Percentiles rank a stretch among this genome's conserved stretches.
These are phyloP conservation scores for Umimayanthus chanpuru DNA, from an alignment of 92 coral and sea anemone species.

Conservation along the genomic window DNA sequence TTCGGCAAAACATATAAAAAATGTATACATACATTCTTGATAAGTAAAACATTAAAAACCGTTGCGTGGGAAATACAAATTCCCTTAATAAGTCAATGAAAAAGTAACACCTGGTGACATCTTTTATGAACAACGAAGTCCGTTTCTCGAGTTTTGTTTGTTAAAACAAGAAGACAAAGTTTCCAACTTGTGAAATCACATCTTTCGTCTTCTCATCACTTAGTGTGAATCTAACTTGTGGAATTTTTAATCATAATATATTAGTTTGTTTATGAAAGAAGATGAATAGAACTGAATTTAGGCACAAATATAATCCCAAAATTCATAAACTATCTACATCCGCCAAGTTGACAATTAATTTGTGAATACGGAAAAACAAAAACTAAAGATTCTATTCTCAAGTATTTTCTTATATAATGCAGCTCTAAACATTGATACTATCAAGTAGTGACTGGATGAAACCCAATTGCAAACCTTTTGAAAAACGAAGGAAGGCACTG, in stretches of 20 bases:
- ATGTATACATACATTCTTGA: background rate
- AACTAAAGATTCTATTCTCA: background rate
- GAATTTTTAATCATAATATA: too few species aligned
- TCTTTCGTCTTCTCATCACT: too few species aligned
- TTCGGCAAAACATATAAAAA: background rate
- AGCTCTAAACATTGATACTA: background rate
- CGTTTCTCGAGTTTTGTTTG: too few species aligned
- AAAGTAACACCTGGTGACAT: too few species aligned
- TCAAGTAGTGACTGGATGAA: background rate
- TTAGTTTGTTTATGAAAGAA: too few species aligned
- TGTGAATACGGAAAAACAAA: background rate
- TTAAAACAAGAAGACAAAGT: too few species aligned
- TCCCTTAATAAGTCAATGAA: too few species aligned
- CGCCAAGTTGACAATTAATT: background rate
- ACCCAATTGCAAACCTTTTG: background rate
- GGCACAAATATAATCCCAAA: background rate
- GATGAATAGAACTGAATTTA: too few species aligned
- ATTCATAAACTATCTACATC: background rate
- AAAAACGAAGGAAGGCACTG: background rate
- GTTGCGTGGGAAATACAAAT: background rate
- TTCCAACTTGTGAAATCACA: too few species aligned
- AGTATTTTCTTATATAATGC: background rate
- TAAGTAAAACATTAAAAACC: background rate
- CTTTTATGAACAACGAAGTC: too few species aligned
- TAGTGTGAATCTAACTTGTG: too few species aligned